Evolutionary conservation across 2,888 invertebrate genomes (phyloP).

Genomic region (Lepidochitona cinerea): DNA sequence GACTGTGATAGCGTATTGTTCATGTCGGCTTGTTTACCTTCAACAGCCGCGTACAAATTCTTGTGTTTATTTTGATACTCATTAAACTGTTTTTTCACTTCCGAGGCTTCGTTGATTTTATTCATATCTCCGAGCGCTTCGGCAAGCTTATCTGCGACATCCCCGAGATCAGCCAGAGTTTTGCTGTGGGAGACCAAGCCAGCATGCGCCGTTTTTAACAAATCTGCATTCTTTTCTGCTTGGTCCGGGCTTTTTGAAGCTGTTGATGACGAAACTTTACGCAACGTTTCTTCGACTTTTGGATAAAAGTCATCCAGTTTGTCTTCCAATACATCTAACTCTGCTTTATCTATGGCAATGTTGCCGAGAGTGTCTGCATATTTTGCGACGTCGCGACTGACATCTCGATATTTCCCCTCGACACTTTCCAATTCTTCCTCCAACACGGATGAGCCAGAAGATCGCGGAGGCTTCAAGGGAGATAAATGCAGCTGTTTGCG

Average conservation of each 20-base stretch:
- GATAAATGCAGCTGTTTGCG: constrained; percentile 55
- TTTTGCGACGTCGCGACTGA: constrained; percentile 54
- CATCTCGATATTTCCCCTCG: constrained; percentile 58
- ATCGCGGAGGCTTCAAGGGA: constrained; percentile 57
- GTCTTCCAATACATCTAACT: constrained; percentile 55
- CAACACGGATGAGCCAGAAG: constrained; percentile 47
- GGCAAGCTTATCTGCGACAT: constrained; percentile 84
- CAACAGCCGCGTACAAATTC: constrained; percentile 49
- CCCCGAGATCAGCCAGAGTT: constrained; percentile 53
- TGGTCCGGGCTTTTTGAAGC: constrained; percentile 48
- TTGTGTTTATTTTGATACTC: constrained; percentile 48
- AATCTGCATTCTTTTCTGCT: constrained; percentile 44
- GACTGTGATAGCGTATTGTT: constrained; percentile 57
- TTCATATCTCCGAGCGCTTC: constrained; percentile 83
- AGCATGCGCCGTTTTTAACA: constrained; percentile 56
- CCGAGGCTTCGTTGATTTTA: constrained; percentile 47
- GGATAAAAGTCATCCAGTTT: constrained; percentile 52
- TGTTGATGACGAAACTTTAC: constrained; percentile 40
- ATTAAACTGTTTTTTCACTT: constrained; percentile 30
- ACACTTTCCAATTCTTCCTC: constrained; percentile 60
- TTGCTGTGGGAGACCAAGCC: constrained; percentile 64
- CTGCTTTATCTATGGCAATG: constrained; percentile 54
- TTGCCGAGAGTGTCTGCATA: constrained; percentile 53
- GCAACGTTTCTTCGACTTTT: constrained; percentile 50
- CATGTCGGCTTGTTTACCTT: constrained; percentile 55